A percentile compares a stretch with the other conserved stretches of the same genome.
Conservation (phyloP, 1,140 invertebrate genomes). For the Drosophila tsacasi region DNA sequence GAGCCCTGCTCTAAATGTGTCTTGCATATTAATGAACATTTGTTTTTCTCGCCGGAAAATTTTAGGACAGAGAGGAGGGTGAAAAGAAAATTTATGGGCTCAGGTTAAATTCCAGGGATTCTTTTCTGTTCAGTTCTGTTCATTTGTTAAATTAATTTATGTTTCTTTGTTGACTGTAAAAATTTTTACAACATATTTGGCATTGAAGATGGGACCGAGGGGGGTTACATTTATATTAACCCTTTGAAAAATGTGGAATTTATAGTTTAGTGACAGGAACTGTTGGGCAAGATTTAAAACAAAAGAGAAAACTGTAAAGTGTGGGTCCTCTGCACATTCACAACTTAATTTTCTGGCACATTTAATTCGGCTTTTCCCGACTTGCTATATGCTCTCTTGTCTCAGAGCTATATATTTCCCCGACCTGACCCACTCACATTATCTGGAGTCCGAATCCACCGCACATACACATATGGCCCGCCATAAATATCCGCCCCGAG, state of each 20-base stretch:
- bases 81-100: slow-evolving; percentile 66
- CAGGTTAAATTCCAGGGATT: slow-evolving; percentile 80
- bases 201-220: background rate
- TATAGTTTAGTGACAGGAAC: slow-evolving; percentile 29
- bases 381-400: background rate
- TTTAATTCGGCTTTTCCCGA: slow-evolving; percentile 26
- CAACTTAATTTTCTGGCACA: slow-evolving; percentile 43
- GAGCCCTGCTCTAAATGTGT: slow-evolving; percentile 45
- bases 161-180: slow-evolving; percentile 55
- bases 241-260: slow-evolving; percentile 61
- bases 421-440: slow-evolving; percentile 45
- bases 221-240: slow-evolving; percentile 30
- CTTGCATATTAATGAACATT: slow-evolving; percentile 82
- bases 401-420: slow-evolving; percentile 12
- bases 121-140: slow-evolving; percentile 53
- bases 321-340: slow-evolving; percentile 2
- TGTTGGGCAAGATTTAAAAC: slow-evolving; percentile 15
- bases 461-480: background rate
- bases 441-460: slow-evolving; percentile 28
- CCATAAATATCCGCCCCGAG: slow-evolving; percentile 61
- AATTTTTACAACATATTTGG: slow-evolving; percentile 62
- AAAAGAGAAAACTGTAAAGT: background rate
- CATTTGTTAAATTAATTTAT: slow-evolving; percentile 81
- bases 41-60: slow-evolving; percentile 49
- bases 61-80: background rate